Percentiles rank a stretch among this genome's conserved stretches.
Evolutionary conservation across 2,888 invertebrate genomes (phyloP).

Genomic region (Ophion ventricosus): DNA sequence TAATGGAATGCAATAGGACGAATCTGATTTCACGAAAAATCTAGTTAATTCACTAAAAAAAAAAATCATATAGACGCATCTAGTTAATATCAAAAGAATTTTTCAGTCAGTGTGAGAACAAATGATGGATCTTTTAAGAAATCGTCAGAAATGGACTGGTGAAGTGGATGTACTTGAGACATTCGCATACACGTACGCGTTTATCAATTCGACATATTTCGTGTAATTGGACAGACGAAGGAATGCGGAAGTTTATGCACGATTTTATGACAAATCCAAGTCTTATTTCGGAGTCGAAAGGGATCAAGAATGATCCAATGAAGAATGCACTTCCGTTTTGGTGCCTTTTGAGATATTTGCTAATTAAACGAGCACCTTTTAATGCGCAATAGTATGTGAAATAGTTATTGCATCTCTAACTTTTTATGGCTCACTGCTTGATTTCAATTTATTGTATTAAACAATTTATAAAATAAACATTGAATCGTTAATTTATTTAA

Average conservation of each 20-base stretch:
- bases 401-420: neutral
- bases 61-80: no score
- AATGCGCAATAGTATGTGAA: neutral
- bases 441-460: no score
- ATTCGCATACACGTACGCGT: neutral
- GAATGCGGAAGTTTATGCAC: slow-evolving; percentile 29
- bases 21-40: no score
- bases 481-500: no score
- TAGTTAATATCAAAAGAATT: neutral
- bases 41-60: no score
- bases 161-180: slow-evolving; percentile 31
- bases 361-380: slow-evolving; percentile 24
- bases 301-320: neutral
- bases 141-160: neutral
- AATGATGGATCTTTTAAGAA: slow-evolving; percentile 1
- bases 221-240: neutral
- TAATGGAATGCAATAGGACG: no score
- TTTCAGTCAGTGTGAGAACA: neutral
- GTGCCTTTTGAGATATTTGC: slow-evolving; percentile 3
- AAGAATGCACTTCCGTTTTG: slow-evolving; percentile 36
- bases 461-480: no score
- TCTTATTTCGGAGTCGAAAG: slow-evolving; percentile 21
- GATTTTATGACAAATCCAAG: slow-evolving; percentile 39
- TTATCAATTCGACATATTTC: slow-evolving; percentile 9
- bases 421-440: neutral